Conservation (phyloP, 2,113 vertebrate species). For the Apus apus region DNA sequence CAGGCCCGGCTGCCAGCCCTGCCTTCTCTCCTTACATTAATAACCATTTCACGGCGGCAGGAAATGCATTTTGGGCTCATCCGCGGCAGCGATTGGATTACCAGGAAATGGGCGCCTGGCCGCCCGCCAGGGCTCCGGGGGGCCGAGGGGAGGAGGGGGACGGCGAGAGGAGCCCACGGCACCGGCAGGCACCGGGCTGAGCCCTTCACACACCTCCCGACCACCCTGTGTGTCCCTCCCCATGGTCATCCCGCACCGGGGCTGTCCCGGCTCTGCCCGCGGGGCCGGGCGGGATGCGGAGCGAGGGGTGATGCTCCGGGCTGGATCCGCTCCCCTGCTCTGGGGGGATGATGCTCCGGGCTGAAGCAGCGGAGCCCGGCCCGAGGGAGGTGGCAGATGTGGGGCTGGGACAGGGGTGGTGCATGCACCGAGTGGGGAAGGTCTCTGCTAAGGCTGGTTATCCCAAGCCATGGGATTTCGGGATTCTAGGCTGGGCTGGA, state of each 20-base stretch:
- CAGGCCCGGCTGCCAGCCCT: constrained; percentile 34
- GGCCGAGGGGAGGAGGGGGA: background rate
- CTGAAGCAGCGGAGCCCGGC: background rate
- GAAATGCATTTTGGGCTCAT: constrained; percentile 84
- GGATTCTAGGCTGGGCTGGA: background rate
- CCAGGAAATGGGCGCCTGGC: constrained; percentile 80
- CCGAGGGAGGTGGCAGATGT: background rate
- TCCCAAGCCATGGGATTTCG: background rate
- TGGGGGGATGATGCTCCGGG: background rate
- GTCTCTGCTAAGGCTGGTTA: background rate
- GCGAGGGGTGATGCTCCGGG: background rate
- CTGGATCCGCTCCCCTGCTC: background rate
- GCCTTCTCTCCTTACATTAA: constrained; percentile 80
- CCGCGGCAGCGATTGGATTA: constrained; percentile 80
- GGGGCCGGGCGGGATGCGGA: background rate
- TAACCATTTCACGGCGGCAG: constrained; percentile 81
- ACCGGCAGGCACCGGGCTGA: background rate
- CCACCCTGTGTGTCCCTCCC: background rate
- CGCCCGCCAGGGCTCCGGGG: constrained; percentile 61
- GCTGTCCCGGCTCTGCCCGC: background rate
- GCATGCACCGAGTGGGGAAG: background rate
- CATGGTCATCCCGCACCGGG: too few relatives aligned
- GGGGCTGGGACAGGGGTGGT: background rate
- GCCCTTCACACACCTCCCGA: fast-evolving
- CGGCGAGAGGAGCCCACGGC: background rate